These are phyloP conservation scores for Beaufortia kweichowensis DNA, from an alignment of 2,113 vertebrate species.

Conservation along the genomic window DNA sequence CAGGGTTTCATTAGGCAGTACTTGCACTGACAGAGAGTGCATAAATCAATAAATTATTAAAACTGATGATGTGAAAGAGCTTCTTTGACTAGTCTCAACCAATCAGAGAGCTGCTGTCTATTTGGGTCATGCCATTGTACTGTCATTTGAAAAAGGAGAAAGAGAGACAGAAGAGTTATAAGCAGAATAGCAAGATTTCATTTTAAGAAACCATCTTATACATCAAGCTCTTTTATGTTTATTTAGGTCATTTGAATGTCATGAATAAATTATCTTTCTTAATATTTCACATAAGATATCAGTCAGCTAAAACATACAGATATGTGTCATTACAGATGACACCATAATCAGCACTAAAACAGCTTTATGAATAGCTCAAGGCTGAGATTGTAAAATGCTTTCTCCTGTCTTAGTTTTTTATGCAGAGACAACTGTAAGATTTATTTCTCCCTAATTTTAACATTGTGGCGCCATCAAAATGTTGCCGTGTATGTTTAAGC, in stretches of 20 bases:
- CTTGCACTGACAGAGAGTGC: constrained; percentile 35
- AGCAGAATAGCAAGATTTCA: background rate
- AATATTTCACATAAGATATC: no score
- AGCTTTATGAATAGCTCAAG: no score
- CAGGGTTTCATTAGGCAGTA: constrained; percentile 7
- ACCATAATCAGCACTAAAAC: no score
- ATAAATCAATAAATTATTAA: constrained; percentile 58
- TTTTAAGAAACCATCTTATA: background rate
- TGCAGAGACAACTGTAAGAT: no score
- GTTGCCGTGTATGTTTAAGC: no score
- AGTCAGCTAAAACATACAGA: background rate
- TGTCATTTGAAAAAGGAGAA: background rate
- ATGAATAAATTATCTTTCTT: no score
- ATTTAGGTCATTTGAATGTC: background rate
- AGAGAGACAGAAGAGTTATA: background rate
- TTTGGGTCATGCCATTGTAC: constrained; percentile 56
- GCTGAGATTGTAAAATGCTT: no score
- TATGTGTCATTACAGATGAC: no score
- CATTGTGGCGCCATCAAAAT: no score
- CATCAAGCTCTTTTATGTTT: background rate
- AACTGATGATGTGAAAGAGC: constrained; percentile 53
- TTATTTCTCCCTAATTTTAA: no score
- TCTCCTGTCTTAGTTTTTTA: no score
- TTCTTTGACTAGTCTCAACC: constrained; percentile 49
- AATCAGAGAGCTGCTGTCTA: constrained; percentile 50